Evolutionary conservation across 1,140 invertebrate genomes (phyloP), one percentile per base, ranked within the genome.

Genomic region (Diorhabda elongata): DNA sequence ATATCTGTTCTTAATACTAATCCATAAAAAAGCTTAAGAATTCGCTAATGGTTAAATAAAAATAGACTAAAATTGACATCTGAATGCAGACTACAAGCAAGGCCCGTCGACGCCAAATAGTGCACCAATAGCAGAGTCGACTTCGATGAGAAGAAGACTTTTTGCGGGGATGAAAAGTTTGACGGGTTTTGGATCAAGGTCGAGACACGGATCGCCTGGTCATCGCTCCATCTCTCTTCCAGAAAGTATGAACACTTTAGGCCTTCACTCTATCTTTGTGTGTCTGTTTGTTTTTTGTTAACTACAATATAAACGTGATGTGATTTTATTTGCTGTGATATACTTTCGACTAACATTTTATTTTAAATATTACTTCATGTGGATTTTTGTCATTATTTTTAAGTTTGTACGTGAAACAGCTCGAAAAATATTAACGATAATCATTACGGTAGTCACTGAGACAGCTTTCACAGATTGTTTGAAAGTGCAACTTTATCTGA

Each of bases 201-300:
- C 87, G 72, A 84, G 87, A 72, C 85, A 85, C 78, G 85, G 85
- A 77, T 87, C 90, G 78, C 88, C 89, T 74, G 88, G 89, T 81
- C 86, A 90, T 83, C 88, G 88, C 77, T 90, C 90, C 83, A 90
- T 90, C 83, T 90, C 89, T 77, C 87, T 91, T 79, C 90, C 90
- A 80, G 89, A 91, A 90, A 91, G 90, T 91, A 91, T 87, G 87
- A 84, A 57, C 43, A 43, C 73, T 60, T 59, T 73, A 69, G 44
- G 44, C 64, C 44, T 41, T 26, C 42, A 52, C 8, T n/a, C 44
- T 44, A n/a, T 63, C 26, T 58, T 66, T 69, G 9, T 45, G 41
- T 58, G 45, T 71, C 64, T 63, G 11, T 58, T 67, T 52, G 42
- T 26, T 61, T 52, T 52, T 4, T 52, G 47, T 52, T 52, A 52